These are phyloP conservation scores for Brachypterus glaber DNA, from an alignment of 2,888 invertebrate species.

Conservation along the genomic window DNA sequence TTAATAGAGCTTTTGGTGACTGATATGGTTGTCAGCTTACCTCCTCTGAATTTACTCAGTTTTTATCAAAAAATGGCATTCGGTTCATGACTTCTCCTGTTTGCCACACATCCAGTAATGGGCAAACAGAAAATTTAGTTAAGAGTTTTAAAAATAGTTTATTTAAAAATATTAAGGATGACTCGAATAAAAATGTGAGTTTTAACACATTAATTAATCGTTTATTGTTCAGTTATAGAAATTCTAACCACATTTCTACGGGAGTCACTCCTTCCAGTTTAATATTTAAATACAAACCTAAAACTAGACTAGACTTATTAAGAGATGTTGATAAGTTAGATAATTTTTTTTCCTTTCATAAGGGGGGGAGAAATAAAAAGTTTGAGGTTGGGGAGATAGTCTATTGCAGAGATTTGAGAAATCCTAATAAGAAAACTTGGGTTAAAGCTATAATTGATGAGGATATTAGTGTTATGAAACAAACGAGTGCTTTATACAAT, in stretches of 20 bases:
- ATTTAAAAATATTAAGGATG: constrained; percentile 2
- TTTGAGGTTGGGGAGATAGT: constrained; percentile 4
- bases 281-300: too few species aligned
- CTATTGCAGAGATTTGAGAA: constrained; percentile 6
- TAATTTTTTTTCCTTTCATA: too few species aligned
- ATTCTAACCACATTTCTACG: constrained; percentile 3
- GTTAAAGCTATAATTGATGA: constrained; percentile 6
- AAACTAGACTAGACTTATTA: too few species aligned
- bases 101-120: too few species aligned
- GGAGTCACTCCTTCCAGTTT: constrained; percentile 7
- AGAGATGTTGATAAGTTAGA: too few species aligned
- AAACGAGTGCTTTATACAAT: too few species aligned
- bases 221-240: constrained; percentile 3
- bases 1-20: too few species aligned
- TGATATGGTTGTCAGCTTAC: too few species aligned
- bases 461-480: constrained; percentile 3
- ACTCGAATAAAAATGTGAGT: constrained; percentile 6
- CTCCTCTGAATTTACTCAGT: too few species aligned
- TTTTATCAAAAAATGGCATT: too few species aligned
- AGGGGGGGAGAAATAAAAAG: too few species aligned
- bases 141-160: constrained; percentile 3
- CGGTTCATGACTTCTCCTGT: too few species aligned
- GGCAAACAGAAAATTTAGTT: constrained; percentile 4
- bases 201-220: constrained; percentile 5
- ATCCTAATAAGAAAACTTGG: constrained; percentile 7